Conservation (phyloP, 2,113 vertebrate species). For the Crotalus viridis region DNA sequence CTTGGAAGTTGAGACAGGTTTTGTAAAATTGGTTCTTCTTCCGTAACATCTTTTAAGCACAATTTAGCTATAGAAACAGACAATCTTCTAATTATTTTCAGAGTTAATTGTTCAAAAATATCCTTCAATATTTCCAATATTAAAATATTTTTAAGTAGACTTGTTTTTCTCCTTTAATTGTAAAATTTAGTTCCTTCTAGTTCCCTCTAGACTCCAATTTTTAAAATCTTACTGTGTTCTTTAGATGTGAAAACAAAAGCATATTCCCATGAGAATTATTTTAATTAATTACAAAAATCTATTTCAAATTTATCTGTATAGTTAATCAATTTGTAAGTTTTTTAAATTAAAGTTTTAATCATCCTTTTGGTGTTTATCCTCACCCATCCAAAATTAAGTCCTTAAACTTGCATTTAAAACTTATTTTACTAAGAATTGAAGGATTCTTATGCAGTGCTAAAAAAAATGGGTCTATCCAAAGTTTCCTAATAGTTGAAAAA, state of each 20-base stretch:
- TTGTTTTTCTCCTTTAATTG: neutral
- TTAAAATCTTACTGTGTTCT: neutral
- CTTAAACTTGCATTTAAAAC: neutral
- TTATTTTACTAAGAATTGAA: neutral
- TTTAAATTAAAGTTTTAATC: neutral
- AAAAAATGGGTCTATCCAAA: neutral
- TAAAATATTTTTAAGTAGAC: neutral
- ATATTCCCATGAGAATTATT: neutral
- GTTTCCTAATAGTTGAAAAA: neutral
- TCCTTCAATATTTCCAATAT: neutral
- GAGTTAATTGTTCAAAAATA: neutral
- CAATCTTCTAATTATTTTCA: neutral
- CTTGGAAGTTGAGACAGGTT: neutral
- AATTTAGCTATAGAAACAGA: neutral
- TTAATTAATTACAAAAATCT: neutral
- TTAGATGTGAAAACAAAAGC: neutral
- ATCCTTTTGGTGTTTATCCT: neutral
- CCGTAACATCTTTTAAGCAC: neutral
- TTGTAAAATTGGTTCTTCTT: neutral
- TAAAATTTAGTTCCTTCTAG: neutral
- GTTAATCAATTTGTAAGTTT: neutral
- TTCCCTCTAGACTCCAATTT: neutral
- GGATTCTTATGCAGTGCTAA: neutral
- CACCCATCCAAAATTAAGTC: neutral
- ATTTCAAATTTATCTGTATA: neutral